Evolutionary conservation across 2,113 vertebrate genomes (phyloP).

Genomic region (Grantiella picta): DNA sequence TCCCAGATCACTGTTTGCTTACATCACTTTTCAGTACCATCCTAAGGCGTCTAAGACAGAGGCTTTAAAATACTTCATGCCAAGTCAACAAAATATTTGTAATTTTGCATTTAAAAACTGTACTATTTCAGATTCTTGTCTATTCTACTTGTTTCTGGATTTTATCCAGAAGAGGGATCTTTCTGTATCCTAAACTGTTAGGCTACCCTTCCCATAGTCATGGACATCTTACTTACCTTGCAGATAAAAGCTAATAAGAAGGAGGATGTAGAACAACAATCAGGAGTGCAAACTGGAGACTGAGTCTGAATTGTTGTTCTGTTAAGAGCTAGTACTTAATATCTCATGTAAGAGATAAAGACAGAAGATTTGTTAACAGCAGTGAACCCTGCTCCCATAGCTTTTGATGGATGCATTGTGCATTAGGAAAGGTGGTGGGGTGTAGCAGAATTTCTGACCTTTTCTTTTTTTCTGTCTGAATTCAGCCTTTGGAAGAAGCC

Average conservation of each 20-base stretch:
- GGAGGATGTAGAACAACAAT: background rate
- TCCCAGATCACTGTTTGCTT: background rate
- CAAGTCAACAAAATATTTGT: background rate
- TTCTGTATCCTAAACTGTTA: background rate
- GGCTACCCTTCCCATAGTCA: background rate
- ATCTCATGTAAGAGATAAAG: background rate
- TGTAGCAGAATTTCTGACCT: background rate
- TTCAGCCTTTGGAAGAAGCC: conserved; percentile 68
- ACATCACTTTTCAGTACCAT: background rate
- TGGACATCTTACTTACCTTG: background rate
- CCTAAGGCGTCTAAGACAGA: background rate
- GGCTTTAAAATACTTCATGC: background rate
- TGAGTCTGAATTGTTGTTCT: background rate
- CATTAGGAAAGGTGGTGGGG: background rate
- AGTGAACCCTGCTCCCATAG: fast-evolving
- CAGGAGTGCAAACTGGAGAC: background rate
- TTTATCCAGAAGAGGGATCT: background rate
- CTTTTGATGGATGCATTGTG: background rate
- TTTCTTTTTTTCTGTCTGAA: background rate
- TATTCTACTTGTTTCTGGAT: background rate
- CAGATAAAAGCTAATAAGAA: background rate
- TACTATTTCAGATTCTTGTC: background rate
- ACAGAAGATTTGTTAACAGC: background rate
- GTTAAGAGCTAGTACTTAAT: background rate
- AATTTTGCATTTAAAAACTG: fast-evolving